Evolutionary conservation across 2,888 invertebrate species (phyloP), one percentile per base, ranked within the genome.

Genomic region (Sinopyrophorus schimmeli): DNA sequence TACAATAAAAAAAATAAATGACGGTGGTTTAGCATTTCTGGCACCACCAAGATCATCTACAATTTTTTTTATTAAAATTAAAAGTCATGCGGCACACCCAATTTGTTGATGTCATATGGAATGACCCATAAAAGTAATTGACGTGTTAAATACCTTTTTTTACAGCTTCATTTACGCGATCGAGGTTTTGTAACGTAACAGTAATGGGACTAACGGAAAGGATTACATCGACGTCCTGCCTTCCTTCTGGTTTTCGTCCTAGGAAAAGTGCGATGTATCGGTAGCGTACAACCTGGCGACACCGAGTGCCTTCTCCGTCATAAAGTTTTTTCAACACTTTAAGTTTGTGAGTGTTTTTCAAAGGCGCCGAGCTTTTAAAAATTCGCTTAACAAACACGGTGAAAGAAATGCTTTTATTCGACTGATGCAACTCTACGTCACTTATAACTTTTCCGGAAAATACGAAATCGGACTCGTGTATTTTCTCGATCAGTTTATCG

Each of bases 161-260:
- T 24, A 53, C 53, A 18, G 71, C 73, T 20, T 68, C 66, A 56
- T 70, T 72, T 46, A 75, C 68, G 51, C 71, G 65, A 59, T 75
- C 74, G 65, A 75, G 64, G 62, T 74, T 74, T 40, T 64, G 66
- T 38, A 75, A 64, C 30, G 74, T 74, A 55, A 75, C 72, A 35
- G 74, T 70, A 52, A 75, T 66, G 24, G 74, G 74, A 48, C 65
- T 66, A 55, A 72, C 59, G 39, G 61, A 65, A 46, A 74, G 67
- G 46, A 67, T 58, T 21, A 74, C 63, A 57, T 71, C 69, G 54
- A 58, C 62, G 53, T 66, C 64, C 37, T 60, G 57, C 9, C 54
- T 44, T 50, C 59, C 61, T 53, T 58, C 58, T 37, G 65, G 59
- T 54, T 66, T 68, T 49, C 62, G 55, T 10, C 70, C 73, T 20